Conservation (phyloP, 2,113 vertebrate species). For the Helogale parvula region DNA sequence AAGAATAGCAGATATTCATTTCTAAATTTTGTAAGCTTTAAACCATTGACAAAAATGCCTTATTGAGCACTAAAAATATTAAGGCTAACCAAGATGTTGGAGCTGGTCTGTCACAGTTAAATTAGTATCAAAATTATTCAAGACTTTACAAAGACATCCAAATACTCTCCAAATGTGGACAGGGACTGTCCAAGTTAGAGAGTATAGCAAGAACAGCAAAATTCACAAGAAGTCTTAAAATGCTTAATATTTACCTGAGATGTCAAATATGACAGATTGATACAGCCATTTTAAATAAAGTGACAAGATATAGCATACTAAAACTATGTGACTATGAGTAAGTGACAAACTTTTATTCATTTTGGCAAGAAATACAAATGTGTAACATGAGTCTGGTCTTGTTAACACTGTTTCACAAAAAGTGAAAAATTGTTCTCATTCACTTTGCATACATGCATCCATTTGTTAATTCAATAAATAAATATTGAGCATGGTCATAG, state of each 20-base stretch:
- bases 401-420: background rate
- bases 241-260: background rate
- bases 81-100: background rate
- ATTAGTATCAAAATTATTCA: slow-evolving; percentile 35
- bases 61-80: slow-evolving; percentile 4
- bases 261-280: background rate
- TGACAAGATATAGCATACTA: background rate
- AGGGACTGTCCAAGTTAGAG: slow-evolving; percentile 21
- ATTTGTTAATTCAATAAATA: background rate
- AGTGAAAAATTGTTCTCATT: background rate
- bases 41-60: slow-evolving; percentile 19
- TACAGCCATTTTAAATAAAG: background rate
- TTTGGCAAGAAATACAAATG: background rate
- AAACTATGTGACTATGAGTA: background rate
- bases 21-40: background rate
- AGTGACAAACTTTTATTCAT: background rate
- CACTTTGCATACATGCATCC: background rate
- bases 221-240: background rate
- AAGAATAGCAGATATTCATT: background rate
- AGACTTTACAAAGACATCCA: background rate
- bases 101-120: slow-evolving; percentile 43
- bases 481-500: background rate
- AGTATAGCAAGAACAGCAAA: background rate
- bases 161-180: slow-evolving; percentile 25
- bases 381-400: background rate